A percentile compares a stretch with the other conserved stretches of the same genome.
Evolutionary conservation across 1,140 invertebrate genomes (phyloP).

Genomic region (Microplitis mediator): DNA sequence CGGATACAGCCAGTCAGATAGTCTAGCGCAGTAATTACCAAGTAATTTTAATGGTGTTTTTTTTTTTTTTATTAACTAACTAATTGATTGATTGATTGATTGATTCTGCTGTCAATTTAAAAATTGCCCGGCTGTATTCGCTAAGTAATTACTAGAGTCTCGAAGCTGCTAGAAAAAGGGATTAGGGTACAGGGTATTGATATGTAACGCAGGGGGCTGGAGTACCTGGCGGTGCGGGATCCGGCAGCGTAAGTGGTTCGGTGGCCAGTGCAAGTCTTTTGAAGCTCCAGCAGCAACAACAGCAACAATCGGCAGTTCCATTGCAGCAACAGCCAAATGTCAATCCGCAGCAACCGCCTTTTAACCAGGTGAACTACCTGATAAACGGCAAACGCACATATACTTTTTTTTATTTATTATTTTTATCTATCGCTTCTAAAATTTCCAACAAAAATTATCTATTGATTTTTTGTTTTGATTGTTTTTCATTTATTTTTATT

Average conservation of each 20-base stretch:
- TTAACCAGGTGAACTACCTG: constrained; percentile 60
- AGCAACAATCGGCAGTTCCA: constrained; percentile 51
- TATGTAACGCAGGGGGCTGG: constrained; percentile 56
- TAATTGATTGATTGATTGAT: no score
- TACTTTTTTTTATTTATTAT: neutral
- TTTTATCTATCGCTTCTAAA: neutral
- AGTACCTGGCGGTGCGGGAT: constrained; percentile 53
- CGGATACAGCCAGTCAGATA: constrained; percentile 12
- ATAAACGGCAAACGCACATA: constrained; percentile 34
- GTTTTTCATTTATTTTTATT: neutral
- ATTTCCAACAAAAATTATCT: neutral
- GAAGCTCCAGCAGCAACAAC: constrained; percentile 60
- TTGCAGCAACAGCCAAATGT: constrained; percentile 54
- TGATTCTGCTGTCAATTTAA: neutral
- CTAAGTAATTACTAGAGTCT: neutral
- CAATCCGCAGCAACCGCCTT: constrained; percentile 57
- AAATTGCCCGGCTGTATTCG: neutral
- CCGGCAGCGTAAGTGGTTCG: constrained; percentile 56
- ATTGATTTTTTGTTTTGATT: neutral
- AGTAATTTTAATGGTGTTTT: no score
- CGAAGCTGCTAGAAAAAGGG: constrained; percentile 29
- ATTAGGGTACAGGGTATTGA: constrained; percentile 50
- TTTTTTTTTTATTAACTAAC: no score
- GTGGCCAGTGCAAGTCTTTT: constrained; percentile 59
- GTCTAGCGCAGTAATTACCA: neutral